These are phyloP conservation scores for Falco columbarius DNA, from an alignment of 2,797 vertebrate genomes.

Conservation along the genomic window DNA sequence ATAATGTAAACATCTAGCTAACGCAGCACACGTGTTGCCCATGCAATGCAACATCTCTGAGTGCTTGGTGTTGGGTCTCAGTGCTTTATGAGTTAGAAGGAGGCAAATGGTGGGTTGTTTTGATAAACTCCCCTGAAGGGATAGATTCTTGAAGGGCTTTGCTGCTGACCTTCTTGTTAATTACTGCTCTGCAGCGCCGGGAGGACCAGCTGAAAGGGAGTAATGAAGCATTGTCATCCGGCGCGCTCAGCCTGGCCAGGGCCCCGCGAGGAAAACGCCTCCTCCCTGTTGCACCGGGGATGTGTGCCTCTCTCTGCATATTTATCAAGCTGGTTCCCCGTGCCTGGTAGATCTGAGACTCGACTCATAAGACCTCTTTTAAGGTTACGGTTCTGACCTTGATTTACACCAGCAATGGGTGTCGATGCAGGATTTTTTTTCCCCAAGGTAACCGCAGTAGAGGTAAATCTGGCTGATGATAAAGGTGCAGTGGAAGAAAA, in stretches of 20 bases:
- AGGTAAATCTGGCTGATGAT: background rate
- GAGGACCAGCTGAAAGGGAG: slow-evolving; percentile 30
- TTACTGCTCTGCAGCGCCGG: background rate
- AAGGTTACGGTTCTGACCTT: background rate
- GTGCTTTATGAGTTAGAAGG: background rate
- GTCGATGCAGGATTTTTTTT: background rate
- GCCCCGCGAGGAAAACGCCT: background rate
- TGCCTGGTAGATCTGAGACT: background rate
- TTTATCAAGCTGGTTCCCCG: background rate
- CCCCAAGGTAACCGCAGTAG: background rate
- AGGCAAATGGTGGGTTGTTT: slow-evolving; percentile 3
- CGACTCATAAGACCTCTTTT: background rate
- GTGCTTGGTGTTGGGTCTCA: background rate
- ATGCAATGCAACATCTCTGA: background rate
- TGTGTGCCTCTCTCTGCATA: background rate
- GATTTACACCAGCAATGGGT: background rate
- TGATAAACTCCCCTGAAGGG: slow-evolving; percentile 20
- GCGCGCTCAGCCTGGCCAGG: background rate
- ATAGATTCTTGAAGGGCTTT: slow-evolving; percentile 34
- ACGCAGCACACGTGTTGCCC: background rate
- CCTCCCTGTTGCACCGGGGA: background rate
- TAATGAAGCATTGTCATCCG: background rate
- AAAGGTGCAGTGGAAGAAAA: background rate
- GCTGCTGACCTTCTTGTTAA: slow-evolving; percentile 35
- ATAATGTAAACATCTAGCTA: background rate